Percentiles rank a stretch among this genome's conserved stretches.
These are phyloP conservation scores for Eclectus roratus DNA, from an alignment of 2,113 vertebrate species.

Conservation along the genomic window DNA sequence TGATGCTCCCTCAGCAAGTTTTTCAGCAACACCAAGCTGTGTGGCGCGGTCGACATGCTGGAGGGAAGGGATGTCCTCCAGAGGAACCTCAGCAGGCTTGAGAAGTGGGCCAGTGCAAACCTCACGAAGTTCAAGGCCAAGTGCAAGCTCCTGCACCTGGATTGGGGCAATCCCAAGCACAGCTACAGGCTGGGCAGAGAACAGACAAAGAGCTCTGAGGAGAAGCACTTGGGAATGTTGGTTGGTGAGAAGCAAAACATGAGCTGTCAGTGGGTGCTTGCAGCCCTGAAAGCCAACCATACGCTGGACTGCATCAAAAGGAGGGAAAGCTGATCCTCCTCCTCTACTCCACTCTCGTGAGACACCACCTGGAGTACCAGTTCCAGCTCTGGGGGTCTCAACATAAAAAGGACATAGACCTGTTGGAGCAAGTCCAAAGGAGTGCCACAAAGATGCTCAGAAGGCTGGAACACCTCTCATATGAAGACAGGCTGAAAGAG, in stretches of 20 bases:
- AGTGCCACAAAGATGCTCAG: neutral
- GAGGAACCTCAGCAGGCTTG: neutral
- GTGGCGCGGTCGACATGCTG: neutral
- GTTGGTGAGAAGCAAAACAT: neutral
- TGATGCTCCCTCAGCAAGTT: neutral
- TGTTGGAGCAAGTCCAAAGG: neutral
- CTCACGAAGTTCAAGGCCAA: neutral
- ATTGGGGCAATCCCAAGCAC: neutral
- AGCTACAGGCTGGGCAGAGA: neutral
- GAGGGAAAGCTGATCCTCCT: neutral
- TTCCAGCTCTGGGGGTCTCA: neutral
- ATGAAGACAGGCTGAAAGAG: neutral
- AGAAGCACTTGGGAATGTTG: neutral
- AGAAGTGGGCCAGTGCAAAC: neutral
- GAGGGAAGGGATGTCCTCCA: neutral
- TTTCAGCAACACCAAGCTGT: neutral
- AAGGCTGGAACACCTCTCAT: neutral
- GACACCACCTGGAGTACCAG: neutral
- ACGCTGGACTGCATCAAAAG: neutral
- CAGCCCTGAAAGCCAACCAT: neutral
- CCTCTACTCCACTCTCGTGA: neutral
- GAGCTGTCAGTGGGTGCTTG: neutral
- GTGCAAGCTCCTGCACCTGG: neutral
- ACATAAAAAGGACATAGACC: neutral
- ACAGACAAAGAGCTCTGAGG: neutral